phyloP scores from a whole-genome alignment of 2,797 vertebrate genomes.

The Pseudopleuronectes americanus region DNA sequence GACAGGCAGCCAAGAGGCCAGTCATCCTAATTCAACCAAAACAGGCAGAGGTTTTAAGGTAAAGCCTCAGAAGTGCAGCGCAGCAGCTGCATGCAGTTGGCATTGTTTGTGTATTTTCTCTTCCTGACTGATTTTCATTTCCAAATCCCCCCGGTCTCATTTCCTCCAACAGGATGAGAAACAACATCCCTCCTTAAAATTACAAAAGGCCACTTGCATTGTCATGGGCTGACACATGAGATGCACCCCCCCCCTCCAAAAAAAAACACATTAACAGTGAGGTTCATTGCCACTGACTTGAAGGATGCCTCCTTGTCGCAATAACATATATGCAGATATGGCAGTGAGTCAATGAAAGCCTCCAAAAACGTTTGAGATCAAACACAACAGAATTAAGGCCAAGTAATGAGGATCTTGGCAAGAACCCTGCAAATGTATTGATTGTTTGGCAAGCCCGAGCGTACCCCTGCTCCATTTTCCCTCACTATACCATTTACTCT shows the following conservation, averaged over 20 bases:
- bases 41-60: conserved; percentile 68
- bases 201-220: conserved; percentile 56
- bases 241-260: conserved; percentile 6
- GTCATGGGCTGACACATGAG: conserved; percentile 49
- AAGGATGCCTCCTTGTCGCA: conserved; percentile 67
- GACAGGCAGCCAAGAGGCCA: conserved; percentile 68
- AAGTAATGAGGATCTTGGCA: conserved; percentile 84
- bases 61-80: conserved; percentile 69
- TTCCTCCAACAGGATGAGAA: conserved; percentile 30
- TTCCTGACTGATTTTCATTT: conserved; percentile 41
- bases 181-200: conserved; percentile 43
- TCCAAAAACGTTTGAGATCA: conserved; percentile 75
- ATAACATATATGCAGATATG: conserved; percentile 79
- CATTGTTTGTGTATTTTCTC: conserved; percentile 47
- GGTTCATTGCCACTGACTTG: conserved; percentile 66
- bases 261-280: conserved; percentile 50
- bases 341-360: conserved; percentile 72
- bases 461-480: conserved; percentile 55
- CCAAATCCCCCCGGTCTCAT: conserved; percentile 36
- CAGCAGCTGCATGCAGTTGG: conserved; percentile 68
- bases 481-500: conserved; percentile 65
- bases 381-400: conserved; percentile 81
- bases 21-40: conserved; percentile 69
- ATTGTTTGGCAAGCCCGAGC: conserved; percentile 81
- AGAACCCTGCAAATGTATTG: conserved; percentile 79